Percentiles rank a stretch among this genome's conserved stretches.
These are phyloP conservation scores for Mythimna pallens DNA, from an alignment of 2,888 invertebrate species.

Conservation along the genomic window DNA sequence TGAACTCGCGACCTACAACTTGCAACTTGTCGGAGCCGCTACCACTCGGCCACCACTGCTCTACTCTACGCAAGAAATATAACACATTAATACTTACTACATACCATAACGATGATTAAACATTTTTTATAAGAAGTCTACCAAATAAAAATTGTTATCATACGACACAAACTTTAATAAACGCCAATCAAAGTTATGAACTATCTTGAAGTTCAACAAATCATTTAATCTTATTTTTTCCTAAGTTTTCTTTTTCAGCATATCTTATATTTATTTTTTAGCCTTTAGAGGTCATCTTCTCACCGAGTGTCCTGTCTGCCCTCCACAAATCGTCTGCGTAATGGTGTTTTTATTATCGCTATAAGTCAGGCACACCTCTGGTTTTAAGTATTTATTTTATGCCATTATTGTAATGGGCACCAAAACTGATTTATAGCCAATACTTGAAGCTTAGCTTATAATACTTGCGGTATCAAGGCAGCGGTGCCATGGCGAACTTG, in stretches of 20 bases:
- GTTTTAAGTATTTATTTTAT: slow-evolving; percentile 26
- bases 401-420: slow-evolving; percentile 33
- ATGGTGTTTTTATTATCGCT: slow-evolving; percentile 35
- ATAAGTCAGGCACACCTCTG: slow-evolving; percentile 23
- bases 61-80: too few species aligned
- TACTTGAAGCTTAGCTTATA: slow-evolving; percentile 4
- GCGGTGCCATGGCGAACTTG: too few species aligned
- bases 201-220: slow-evolving; percentile 20
- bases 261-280: slow-evolving; percentile 8
- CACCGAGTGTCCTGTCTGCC: slow-evolving; percentile 27
- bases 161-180: slow-evolving; percentile 6
- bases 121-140: background rate
- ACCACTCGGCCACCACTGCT: too few species aligned
- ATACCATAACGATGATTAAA: background rate
- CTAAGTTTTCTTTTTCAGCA: slow-evolving; percentile 21
- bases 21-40: too few species aligned
- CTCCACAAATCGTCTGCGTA: slow-evolving; percentile 23
- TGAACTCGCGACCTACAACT: too few species aligned
- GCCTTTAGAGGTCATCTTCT: slow-evolving; percentile 5
- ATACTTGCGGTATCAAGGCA: too few species aligned
- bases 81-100: background rate
- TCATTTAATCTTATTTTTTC: slow-evolving; percentile 16
- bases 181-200: slow-evolving; percentile 23
- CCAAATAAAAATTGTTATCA: background rate
- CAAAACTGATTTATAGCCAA: slow-evolving; percentile 29